These are phyloP conservation scores for Cryptocephalus moraei DNA, from an alignment of 2,888 invertebrate genomes.

Conservation along the genomic window DNA sequence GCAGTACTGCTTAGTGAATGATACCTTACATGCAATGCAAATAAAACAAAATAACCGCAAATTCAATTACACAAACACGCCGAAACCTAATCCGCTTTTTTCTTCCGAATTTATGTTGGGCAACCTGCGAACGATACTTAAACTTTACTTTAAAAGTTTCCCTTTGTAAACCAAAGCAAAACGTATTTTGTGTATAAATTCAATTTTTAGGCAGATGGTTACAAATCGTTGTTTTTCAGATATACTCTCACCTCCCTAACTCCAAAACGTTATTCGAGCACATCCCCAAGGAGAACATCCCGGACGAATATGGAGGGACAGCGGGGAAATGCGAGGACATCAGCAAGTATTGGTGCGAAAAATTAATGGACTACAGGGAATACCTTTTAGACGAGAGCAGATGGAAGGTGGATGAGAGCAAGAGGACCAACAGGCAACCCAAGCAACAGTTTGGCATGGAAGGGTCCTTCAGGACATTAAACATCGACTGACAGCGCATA, in stretches of 20 bases:
- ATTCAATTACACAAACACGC: too few relatives aligned
- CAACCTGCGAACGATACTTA: too few relatives aligned
- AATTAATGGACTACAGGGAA: conserved; percentile 50
- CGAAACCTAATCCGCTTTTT: too few relatives aligned
- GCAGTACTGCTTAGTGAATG: too few relatives aligned
- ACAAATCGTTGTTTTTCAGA: conserved; percentile 35
- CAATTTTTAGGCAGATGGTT: too few relatives aligned
- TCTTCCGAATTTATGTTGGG: too few relatives aligned
- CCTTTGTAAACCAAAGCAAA: too few relatives aligned
- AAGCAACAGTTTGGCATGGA: conserved; percentile 34
- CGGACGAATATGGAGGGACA: conserved; percentile 59
- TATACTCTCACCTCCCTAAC: conserved; percentile 60
- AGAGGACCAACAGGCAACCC: conserved; percentile 34
- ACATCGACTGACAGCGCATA: conserved; percentile 42
- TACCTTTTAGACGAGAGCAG: conserved; percentile 41
- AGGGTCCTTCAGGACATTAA: conserved; percentile 49
- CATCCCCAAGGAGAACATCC: conserved; percentile 53
- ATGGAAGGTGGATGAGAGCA: conserved; percentile 51
- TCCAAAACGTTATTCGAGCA: conserved; percentile 53
- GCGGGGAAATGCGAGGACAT: conserved; percentile 50
- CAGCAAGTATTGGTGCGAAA: conserved; percentile 46
- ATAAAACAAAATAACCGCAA: too few relatives aligned
- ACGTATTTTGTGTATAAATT: too few relatives aligned
- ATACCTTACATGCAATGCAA: too few relatives aligned
- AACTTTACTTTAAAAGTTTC: too few relatives aligned